Evolutionary conservation across 2,888 invertebrate genomes (phyloP), one percentile per base, ranked within the genome.

Genomic region (Epistrophe grossulariae): DNA sequence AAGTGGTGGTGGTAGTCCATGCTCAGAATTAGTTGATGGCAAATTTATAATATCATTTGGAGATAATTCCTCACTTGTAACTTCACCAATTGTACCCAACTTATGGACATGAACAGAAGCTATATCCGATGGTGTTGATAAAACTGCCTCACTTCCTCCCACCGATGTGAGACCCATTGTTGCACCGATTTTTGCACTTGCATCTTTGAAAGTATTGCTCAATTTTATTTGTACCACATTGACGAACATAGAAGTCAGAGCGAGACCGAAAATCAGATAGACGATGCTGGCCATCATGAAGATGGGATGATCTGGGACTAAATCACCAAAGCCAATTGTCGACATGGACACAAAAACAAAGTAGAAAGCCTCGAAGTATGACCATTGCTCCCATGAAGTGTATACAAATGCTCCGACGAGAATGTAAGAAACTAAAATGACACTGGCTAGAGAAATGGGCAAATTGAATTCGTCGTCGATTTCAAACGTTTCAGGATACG

Each of bases 341-440:
- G 98, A 97, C 95, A 99, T 97, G 0, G 98, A 98, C 89, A 99
- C 97, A 92, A 99, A 99, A 6, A 99, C 97, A 92, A 99, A 99
- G 93, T 99, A 99, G 92, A 99, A 98, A 0, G 99, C 96, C 82
- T 98, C 97, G 90, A 98, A 96, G 92, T 98, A 97, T n/a, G 94
- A 94, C 99, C 99, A 99, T 0, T 94, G 93, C 92, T 97, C 97
- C 94, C 96, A 95, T 17, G 95, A 91, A 45, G 95, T 95, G 90
- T 97, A 99, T 0, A 97, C 95, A 1, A 95, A 94, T 0, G 98
- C 97, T 0, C 99, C 99, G 17, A 97, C 92, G 81, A 98, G 94
- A 59, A 99, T 98, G 93, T 99, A 99, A 0, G 95, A 92, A 0
- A 98, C 92, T 17, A 99, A 94, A 78, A 99, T 95, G 52, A 95